A percentile compares a stretch with the other conserved stretches of the same genome.
Evolutionary conservation across 2,113 vertebrate genomes (phyloP).

Genomic region (Accipiter virgatus): DNA sequence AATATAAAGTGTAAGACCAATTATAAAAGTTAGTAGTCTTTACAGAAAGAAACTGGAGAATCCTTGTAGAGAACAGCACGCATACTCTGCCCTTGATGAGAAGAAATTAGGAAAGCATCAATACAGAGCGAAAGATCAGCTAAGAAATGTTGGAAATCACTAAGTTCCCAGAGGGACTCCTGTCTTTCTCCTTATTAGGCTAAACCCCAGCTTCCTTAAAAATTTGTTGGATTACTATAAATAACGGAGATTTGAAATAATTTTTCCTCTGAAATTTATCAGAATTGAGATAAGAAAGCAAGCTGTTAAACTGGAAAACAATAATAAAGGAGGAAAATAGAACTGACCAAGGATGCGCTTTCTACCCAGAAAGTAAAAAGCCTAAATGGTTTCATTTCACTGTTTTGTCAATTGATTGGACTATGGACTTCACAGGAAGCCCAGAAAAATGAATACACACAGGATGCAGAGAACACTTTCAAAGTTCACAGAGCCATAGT

Average conservation of each 20-base stretch:
- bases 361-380: neutral
- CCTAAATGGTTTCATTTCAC: neutral
- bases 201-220: neutral
- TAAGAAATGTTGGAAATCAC: neutral
- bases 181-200: neutral
- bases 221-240: neutral
- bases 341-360: neutral
- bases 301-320: neutral
- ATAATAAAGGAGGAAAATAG: neutral
- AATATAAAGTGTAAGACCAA: neutral
- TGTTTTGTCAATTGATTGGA: neutral
- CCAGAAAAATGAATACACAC: neutral
- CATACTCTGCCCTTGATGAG: neutral
- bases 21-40: neutral
- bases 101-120: neutral
- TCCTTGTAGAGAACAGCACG: neutral
- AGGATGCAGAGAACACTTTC: neutral
- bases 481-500: neutral
- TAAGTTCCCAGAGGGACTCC: neutral
- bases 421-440: neutral
- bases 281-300: neutral
- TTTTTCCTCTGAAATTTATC: neutral
- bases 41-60: neutral
- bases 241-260: neutral
- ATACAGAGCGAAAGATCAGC: neutral